Percentiles rank a stretch among this genome's conserved stretches.
Evolutionary conservation across 2,113 vertebrate genomes (phyloP).

Genomic region (Tretioscincus oriximinensis): DNA sequence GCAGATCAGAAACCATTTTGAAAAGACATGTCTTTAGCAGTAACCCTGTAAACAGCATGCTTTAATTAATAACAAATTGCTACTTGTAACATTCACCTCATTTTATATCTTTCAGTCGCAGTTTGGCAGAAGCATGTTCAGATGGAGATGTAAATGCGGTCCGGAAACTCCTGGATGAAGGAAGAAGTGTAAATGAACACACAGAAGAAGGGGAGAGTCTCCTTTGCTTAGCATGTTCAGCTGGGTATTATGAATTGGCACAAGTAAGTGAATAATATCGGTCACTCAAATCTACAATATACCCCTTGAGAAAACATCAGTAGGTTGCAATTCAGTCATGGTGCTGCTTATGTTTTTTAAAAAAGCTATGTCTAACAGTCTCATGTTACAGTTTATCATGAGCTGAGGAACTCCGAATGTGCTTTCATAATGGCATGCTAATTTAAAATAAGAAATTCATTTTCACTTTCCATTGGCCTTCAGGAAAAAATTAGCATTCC

Average conservation of each 20-base stretch:
- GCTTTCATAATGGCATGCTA: neutral
- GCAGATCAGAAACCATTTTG: neutral
- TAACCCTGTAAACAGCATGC: neutral
- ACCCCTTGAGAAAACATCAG: too few species aligned
- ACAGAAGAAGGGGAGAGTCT: constrained; percentile 98
- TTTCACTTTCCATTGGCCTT: too few species aligned
- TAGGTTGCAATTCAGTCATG: too few species aligned
- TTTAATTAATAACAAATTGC: neutral
- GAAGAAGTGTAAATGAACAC: constrained; percentile 96
- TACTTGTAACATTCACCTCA: neutral
- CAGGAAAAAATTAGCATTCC: too few species aligned
- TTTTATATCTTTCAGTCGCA: constrained; percentile 87
- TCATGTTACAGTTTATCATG: neutral
- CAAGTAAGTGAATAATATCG: constrained; percentile 79
- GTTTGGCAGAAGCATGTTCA: constrained; percentile 97
- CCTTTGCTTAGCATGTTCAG: constrained; percentile 95
- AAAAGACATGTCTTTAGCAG: neutral
- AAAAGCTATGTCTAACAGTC: neutral
- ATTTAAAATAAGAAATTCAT: neutral
- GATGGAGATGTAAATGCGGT: constrained; percentile 98
- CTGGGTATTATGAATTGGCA: constrained; percentile 97
- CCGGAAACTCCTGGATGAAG: constrained; percentile 95
- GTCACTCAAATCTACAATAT: neutral
- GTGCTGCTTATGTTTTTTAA: too few species aligned
- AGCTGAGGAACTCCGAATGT: neutral